phyloP scores from a whole-genome alignment of 2,888 invertebrate genomes.

The Tetragonisca angustula region DNA sequence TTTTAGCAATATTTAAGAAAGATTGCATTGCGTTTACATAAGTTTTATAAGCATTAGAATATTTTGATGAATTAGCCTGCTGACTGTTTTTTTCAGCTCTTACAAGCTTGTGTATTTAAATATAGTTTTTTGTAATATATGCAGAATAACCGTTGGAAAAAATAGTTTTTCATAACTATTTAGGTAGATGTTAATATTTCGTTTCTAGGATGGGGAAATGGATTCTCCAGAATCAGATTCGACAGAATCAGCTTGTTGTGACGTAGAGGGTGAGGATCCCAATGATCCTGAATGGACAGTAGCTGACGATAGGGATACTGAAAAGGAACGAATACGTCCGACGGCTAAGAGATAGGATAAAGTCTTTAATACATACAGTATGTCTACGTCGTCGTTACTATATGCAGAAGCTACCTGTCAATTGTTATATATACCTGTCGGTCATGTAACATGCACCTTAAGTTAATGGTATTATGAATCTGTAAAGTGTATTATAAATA shows the following conservation, averaged over 20 bases:
- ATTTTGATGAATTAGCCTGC: conserved; percentile 59
- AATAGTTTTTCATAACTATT: conserved; percentile 41
- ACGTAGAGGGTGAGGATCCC: conserved; percentile 89
- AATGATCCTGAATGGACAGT: conserved; percentile 94
- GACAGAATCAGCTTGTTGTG: conserved; percentile 87
- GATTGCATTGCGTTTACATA: conserved; percentile 50
- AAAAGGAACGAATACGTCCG: conserved; percentile 83
- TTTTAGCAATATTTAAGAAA: conserved; percentile 50
- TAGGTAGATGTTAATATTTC: conserved; percentile 62
- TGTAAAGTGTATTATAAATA: conserved; percentile 85
- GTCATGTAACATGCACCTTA: conserved; percentile 83
- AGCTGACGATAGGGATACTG: conserved; percentile 83
- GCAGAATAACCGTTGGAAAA: conserved; percentile 55
- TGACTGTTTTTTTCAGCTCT: conserved; percentile 63
- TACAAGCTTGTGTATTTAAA: conserved; percentile 64
- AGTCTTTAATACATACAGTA: conserved; percentile 72
- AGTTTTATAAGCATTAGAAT: conserved; percentile 57
- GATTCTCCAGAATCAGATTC: conserved; percentile 85
- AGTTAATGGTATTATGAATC: conserved; percentile 83
- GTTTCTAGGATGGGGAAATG: conserved; percentile 83
- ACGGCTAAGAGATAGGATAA: conserved; percentile 83
- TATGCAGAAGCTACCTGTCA: conserved; percentile 81
- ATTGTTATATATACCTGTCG: conserved; percentile 83
- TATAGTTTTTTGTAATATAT: conserved; percentile 55
- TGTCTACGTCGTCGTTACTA: conserved; percentile 78